Evolutionary conservation across 2,888 invertebrate species (phyloP), one percentile per base, ranked within the genome.

Genomic region (Melanophora roralis): DNA sequence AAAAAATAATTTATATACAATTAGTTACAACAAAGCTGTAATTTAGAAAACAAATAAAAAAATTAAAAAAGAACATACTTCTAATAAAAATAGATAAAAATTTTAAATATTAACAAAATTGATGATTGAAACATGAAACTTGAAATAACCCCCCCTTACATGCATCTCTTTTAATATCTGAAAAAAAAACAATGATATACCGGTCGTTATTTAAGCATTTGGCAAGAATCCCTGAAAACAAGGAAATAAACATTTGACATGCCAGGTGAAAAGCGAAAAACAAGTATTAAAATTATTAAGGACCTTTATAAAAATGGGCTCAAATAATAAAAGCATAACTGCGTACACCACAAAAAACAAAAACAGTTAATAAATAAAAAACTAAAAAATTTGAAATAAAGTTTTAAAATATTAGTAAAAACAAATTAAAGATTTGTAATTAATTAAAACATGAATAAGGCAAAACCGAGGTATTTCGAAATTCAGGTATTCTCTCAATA

Each of bases 1-100:
- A 57, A n/a, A n/a, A n/a, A n/a, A 67, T 80, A 80, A 82, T 83
- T 82, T 82, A 83, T 82, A 82, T 79, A 82, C 74, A 81, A 80
- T 81, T 76, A 81, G 82, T 75, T 82, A 78, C 83, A 83, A 83
- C 75, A 81, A 73, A 71, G 80, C 80, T 80, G 80, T 80, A 80
- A 80, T 80, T 80, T 80, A 80, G 72, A 62, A 67, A 55, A 64
- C 65, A 55, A 69, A 73, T 49, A 67, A 69, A 51, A 68, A 45
- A 38, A 19, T 40, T 27, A 19, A 51, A 64, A 69, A 40, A 80
- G 72, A 49, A 7, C 47, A 34, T 57, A 71, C 69, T 71, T 77
- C 74, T 77, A 77, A 77, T 77, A 77, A 77, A 76, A 76, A 69
- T 64, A 64, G 55, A 64, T 55, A 71, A 57, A 71, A 27, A 71